These are phyloP conservation scores for Gallinago undulata DNA, from an alignment of 2,113 vertebrate species.

Conservation along the genomic window DNA sequence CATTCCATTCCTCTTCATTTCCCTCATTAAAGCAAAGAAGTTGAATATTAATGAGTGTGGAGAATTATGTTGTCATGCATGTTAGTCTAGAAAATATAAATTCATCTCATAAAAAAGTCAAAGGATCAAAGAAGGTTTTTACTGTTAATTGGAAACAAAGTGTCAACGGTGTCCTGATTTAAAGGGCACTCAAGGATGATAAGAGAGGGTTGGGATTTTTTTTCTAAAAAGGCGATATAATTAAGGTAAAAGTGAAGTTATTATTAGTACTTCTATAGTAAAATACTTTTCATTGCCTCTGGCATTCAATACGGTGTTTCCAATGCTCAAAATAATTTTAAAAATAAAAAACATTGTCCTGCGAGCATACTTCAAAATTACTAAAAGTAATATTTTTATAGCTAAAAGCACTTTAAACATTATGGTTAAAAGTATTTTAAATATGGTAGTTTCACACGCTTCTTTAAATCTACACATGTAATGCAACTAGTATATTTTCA, in stretches of 20 bases:
- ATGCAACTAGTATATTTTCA: neutral
- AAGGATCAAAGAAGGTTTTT: slow-evolving; percentile 76
- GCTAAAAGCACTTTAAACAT: slow-evolving; percentile 45
- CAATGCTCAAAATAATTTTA: slow-evolving; percentile 27
- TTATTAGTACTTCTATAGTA: slow-evolving; percentile 46
- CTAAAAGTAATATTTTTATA: slow-evolving; percentile 57
- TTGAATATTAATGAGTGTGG: slow-evolving; percentile 73
- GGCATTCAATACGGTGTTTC: slow-evolving; percentile 31
- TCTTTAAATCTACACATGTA: slow-evolving; percentile 5
- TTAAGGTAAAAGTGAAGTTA: slow-evolving; percentile 58
- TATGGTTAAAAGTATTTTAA: slow-evolving; percentile 25
- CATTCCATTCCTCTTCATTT: slow-evolving; percentile 68
- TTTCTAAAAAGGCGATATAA: slow-evolving; percentile 28
- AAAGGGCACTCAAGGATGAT: slow-evolving; percentile 74
- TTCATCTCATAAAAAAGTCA: slow-evolving; percentile 74
- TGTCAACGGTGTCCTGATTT: slow-evolving; percentile 71
- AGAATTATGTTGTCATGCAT: slow-evolving; percentile 78
- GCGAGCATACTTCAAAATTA: slow-evolving; percentile 59
- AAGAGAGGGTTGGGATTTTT: neutral
- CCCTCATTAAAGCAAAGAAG: slow-evolving; percentile 71
- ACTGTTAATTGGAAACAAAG: slow-evolving; percentile 78
- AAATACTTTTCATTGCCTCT: slow-evolving; percentile 5
- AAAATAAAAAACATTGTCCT: slow-evolving; percentile 43
- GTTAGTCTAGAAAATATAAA: slow-evolving; percentile 79
- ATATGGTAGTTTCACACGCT: neutral